Evolutionary conservation across 2,113 vertebrate genomes (phyloP).

Genomic region (Psettodes erumei): DNA sequence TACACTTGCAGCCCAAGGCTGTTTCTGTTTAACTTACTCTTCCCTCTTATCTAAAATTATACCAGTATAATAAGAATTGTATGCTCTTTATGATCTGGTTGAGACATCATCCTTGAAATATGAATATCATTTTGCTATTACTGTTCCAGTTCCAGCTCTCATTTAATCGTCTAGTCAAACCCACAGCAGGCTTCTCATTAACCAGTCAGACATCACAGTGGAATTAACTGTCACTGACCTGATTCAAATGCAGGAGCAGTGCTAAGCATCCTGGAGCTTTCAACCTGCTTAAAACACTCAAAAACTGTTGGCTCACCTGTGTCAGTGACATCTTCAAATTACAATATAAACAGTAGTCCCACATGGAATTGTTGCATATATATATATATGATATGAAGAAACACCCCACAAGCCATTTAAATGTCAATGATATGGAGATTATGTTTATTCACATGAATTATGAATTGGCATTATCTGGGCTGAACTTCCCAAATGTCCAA

Average conservation of each 20-base stretch:
- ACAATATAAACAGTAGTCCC: conserved; percentile 33
- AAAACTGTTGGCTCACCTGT: conserved; percentile 19
- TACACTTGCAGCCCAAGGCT: conserved; percentile 11
- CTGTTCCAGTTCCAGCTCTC: conserved; percentile 7
- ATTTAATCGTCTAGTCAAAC: conserved; percentile 15
- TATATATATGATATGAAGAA: no score
- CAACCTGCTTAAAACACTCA: conserved; percentile 11
- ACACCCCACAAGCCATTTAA: conserved; percentile 53
- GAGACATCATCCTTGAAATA: not conserved
- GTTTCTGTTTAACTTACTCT: not conserved
- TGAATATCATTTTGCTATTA: conserved; percentile 7
- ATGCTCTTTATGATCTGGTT: not conserved
- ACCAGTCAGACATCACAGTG: conserved; percentile 26
- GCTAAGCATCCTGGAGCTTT: conserved; percentile 35
- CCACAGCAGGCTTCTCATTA: conserved; percentile 29
- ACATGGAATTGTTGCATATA: conserved; percentile 37
- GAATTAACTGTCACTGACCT: conserved; percentile 39
- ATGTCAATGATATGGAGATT: conserved; percentile 66
- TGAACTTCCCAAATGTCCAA: conserved; percentile 36
- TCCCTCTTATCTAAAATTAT: not conserved
- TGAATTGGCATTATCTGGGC: conserved; percentile 32
- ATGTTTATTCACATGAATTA: conserved; percentile 61
- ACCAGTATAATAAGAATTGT: not conserved
- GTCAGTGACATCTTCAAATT: conserved; percentile 46
- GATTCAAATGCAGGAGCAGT: conserved; percentile 41